Evolutionary conservation across 2,888 invertebrate species (phyloP).

Genomic region (Polietes domitor): DNA sequence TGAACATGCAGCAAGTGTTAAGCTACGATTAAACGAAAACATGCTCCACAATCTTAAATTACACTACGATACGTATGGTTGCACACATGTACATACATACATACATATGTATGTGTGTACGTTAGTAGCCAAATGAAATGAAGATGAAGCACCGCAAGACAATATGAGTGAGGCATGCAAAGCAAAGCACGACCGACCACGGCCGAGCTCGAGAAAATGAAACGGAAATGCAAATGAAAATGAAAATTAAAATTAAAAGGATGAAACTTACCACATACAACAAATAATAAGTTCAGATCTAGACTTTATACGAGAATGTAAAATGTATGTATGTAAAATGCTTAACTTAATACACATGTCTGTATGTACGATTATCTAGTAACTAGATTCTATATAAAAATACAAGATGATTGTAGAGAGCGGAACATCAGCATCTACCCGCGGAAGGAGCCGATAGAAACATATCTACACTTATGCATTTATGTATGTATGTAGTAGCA

Average conservation of each 20-base stretch:
- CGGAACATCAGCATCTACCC: conserved; percentile 40
- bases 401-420: conserved; percentile 12
- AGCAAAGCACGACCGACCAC: background rate
- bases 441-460: conserved; percentile 16
- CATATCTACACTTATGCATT: background rate
- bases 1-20: too few relatives aligned
- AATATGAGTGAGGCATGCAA: conserved; percentile 17
- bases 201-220: background rate
- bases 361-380: background rate
- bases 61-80: conserved; percentile 62
- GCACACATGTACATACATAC: conserved; percentile 46
- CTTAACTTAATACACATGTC: background rate
- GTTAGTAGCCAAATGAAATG: background rate
- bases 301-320: background rate
- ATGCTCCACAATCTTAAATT: too few relatives aligned
- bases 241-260: conserved; percentile 28
- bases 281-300: conserved; percentile 64
- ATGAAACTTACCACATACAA: conserved; percentile 67
- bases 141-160: background rate
- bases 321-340: background rate
- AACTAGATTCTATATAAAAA: conserved; percentile 10
- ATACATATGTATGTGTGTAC: conserved; percentile 29
- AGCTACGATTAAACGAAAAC: too few relatives aligned
- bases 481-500: background rate
- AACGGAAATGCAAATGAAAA: conserved; percentile 8